Evolutionary conservation across 1,140 invertebrate genomes (phyloP).

Genomic region (Schlechtendalia chinensis): DNA sequence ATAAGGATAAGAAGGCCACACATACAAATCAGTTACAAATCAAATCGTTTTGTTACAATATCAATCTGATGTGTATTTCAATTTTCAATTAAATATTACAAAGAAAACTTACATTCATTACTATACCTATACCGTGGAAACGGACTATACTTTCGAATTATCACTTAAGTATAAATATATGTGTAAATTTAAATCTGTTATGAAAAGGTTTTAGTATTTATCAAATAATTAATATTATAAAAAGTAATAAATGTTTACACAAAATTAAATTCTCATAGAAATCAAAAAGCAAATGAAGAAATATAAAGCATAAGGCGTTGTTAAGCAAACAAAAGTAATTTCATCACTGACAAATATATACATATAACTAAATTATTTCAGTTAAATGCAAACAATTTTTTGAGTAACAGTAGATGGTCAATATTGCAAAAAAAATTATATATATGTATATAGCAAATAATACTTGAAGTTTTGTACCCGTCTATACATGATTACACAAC

Average conservation of each 20-base stretch:
- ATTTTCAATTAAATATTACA: constrained; percentile 1
- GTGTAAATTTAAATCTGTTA: too few relatives aligned
- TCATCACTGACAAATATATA: background rate
- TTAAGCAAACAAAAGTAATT: constrained; percentile 1
- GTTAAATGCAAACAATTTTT: background rate
- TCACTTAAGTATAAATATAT: background rate
- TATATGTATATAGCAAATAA: background rate
- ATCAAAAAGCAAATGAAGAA: constrained; percentile 16
- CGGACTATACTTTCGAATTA: too few relatives aligned
- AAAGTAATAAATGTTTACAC: background rate
- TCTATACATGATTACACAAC: background rate
- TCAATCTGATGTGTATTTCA: constrained; percentile 4
- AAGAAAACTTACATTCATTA: too few relatives aligned
- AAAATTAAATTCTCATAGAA: background rate
- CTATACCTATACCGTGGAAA: too few relatives aligned
- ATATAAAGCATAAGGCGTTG: background rate
- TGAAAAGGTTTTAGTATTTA: too few relatives aligned
- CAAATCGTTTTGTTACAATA: constrained; percentile 2
- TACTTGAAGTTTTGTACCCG: background rate
- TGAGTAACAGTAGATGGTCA: background rate
- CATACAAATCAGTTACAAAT: background rate
- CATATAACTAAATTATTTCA: background rate
- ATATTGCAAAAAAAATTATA: background rate
- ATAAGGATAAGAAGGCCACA: background rate
- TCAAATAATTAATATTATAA: too few relatives aligned